These are phyloP conservation scores for Taphrorychus bicolor DNA, from an alignment of 2,888 invertebrate genomes.

Conservation along the genomic window DNA sequence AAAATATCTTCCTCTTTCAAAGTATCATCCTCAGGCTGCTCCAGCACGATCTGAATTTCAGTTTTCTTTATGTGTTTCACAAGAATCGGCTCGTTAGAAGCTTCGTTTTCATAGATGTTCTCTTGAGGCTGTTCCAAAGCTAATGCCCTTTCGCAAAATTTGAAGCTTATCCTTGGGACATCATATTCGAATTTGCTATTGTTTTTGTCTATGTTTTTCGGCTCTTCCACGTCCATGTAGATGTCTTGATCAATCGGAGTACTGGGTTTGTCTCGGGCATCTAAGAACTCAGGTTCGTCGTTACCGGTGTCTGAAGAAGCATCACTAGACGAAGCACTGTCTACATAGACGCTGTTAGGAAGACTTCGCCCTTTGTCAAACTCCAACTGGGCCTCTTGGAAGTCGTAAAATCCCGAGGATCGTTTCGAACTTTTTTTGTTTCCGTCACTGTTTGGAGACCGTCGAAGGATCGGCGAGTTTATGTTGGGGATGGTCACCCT, in stretches of 20 bases:
- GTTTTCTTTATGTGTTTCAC: constrained; percentile 44
- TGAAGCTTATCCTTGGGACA: constrained; percentile 59
- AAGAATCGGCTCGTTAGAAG: constrained; percentile 37
- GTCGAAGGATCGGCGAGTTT: constrained; percentile 50
- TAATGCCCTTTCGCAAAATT: constrained; percentile 54
- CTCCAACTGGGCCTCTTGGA: constrained; percentile 55
- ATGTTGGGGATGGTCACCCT: constrained; percentile 57
- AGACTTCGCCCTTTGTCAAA: constrained; percentile 49
- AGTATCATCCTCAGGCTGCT: constrained; percentile 26
- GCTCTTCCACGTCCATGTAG: constrained; percentile 46
- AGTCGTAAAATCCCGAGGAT: constrained; percentile 57
- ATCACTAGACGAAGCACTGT: constrained; percentile 34
- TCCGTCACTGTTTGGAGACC: constrained; percentile 46
- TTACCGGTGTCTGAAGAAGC: constrained; percentile 22
- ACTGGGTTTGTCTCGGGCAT: constrained; percentile 45
- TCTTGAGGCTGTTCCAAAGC: constrained; percentile 28
- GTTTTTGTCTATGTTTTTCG: constrained; percentile 45
- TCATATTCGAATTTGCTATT: constrained; percentile 54
- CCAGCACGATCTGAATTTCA: constrained; percentile 53
- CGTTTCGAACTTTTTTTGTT: constrained; percentile 47
- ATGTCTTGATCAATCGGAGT: constrained; percentile 44
- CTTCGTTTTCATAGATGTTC: constrained; percentile 47
- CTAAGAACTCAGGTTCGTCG: constrained; percentile 49
- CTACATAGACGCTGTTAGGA: constrained; percentile 49
- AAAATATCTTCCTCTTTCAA: background rate